Evolutionary conservation across 2,797 vertebrate species (phyloP).

Genomic region (Octomys mimax): DNA sequence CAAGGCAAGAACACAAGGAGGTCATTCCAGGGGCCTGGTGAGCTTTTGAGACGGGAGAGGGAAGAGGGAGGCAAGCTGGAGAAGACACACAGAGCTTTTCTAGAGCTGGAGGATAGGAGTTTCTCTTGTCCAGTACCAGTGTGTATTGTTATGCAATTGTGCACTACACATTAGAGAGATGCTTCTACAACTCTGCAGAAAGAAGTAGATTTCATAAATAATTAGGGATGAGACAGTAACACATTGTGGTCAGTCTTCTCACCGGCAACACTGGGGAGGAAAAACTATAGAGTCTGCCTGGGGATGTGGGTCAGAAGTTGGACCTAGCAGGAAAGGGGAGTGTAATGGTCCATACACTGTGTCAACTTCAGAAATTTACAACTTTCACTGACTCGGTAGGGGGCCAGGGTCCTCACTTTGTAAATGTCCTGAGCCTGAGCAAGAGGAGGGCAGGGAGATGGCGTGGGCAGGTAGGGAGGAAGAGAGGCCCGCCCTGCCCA

Average conservation of each 20-base stretch:
- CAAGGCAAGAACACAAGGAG: slow-evolving; percentile 19
- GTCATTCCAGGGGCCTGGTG: background rate
- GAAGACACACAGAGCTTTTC: background rate
- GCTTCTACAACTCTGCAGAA: background rate
- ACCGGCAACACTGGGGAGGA: background rate
- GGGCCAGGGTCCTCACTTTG: too few species aligned
- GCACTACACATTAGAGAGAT: background rate
- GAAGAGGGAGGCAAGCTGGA: slow-evolving; percentile 9
- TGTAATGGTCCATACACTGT: background rate
- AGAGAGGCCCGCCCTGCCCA: too few species aligned
- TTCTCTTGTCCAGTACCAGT: slow-evolving; percentile 10
- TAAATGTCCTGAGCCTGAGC: too few species aligned
- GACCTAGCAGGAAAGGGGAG: background rate
- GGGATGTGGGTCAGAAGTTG: background rate
- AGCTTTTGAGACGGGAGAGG: background rate
- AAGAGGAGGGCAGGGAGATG: too few species aligned
- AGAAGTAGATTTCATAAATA: background rate
- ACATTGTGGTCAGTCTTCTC: background rate
- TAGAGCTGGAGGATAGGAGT: background rate
- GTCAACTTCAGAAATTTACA: too few species aligned
- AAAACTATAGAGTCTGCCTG: background rate
- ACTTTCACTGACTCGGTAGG: too few species aligned
- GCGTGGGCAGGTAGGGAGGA: too few species aligned
- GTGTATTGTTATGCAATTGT: slow-evolving; percentile 39
- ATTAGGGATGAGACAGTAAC: background rate